Conservation (phyloP, 2,888 invertebrate genomes). For the Pammene fasciana region DNA sequence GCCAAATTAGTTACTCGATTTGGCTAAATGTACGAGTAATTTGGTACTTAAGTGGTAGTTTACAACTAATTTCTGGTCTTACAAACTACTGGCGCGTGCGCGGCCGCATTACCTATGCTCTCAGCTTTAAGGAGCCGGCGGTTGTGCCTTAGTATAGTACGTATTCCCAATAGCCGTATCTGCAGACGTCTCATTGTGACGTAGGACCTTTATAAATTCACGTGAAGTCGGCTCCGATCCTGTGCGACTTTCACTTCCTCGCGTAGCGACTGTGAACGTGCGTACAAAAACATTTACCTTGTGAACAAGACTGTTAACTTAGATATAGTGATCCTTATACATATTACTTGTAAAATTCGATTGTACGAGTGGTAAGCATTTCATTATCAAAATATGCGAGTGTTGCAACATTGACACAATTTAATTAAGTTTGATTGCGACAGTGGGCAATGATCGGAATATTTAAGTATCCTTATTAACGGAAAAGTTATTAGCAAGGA, state of each 20-base stretch:
- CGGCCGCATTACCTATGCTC: not conserved
- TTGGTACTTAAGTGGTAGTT: not conserved
- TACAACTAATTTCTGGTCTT: not conserved
- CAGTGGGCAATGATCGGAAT: not conserved
- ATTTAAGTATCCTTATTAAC: not conserved
- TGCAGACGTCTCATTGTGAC: not conserved
- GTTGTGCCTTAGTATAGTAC: not conserved
- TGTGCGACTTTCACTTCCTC: conserved; percentile 37
- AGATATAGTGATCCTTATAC: conserved; percentile 7
- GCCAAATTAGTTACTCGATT: too few relatives aligned
- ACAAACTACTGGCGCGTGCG: not conserved
- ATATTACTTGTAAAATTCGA: not conserved
- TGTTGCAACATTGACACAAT: conserved; percentile 6
- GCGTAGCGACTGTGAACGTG: not conserved
- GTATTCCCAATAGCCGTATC: not conserved
- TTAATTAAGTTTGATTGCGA: not conserved
- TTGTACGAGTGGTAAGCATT: not conserved
- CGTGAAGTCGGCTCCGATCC: conserved; percentile 22
- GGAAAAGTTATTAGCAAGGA: not conserved
- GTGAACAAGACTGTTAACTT: conserved; percentile 8
- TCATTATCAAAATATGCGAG: not conserved
- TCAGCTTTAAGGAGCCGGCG: conserved; percentile 12
- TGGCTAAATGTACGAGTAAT: too few relatives aligned
- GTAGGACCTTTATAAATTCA: conserved; percentile 1
- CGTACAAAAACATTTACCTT: conserved; percentile 22